Conservation (phyloP, 2,888 invertebrate species). For the Lampropteryx suffumata region DNA sequence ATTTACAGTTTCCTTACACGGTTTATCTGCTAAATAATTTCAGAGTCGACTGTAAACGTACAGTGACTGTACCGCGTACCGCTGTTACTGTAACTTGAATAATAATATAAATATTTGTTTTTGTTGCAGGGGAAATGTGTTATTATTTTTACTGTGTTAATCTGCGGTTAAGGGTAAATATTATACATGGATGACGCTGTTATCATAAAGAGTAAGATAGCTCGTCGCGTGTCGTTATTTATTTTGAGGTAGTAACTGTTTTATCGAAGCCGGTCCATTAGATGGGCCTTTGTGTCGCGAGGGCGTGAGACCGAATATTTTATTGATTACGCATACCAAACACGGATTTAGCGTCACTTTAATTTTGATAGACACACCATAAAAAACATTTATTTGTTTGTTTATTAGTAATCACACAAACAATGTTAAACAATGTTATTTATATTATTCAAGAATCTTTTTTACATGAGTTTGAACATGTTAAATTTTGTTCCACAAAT, state of each 20-base stretch:
- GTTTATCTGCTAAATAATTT: no score
- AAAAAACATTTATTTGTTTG: slow-evolving; percentile 33
- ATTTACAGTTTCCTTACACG: no score
- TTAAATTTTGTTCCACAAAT: no score
- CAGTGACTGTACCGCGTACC: no score
- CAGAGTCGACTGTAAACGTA: no score
- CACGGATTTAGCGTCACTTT: slow-evolving; percentile 35
- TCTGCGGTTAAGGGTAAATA: slow-evolving; percentile 16
- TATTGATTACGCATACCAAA: slow-evolving; percentile 47
- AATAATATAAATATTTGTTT: no score
- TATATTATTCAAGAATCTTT: no score
- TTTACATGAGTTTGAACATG: no score
- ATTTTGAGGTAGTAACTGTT: slow-evolving; percentile 64
- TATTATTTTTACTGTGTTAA: slow-evolving; percentile 12
- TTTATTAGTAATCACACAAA: slow-evolving; percentile 9
- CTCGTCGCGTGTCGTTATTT: slow-evolving; percentile 52
- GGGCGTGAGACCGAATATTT: slow-evolving; percentile 52
- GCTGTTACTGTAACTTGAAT: no score
- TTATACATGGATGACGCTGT: slow-evolving; percentile 32
- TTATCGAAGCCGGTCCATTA: slow-evolving; percentile 57
- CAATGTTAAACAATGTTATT: no score
- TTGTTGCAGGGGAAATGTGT: no score
- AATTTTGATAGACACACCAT: slow-evolving; percentile 33
- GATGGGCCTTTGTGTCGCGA: slow-evolving; percentile 51
- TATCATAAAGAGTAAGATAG: slow-evolving; percentile 52